Percentiles rank a stretch among this genome's conserved stretches.
Conservation (phyloP, 2,888 invertebrate species). For the Choristoneura rosaceana region DNA sequence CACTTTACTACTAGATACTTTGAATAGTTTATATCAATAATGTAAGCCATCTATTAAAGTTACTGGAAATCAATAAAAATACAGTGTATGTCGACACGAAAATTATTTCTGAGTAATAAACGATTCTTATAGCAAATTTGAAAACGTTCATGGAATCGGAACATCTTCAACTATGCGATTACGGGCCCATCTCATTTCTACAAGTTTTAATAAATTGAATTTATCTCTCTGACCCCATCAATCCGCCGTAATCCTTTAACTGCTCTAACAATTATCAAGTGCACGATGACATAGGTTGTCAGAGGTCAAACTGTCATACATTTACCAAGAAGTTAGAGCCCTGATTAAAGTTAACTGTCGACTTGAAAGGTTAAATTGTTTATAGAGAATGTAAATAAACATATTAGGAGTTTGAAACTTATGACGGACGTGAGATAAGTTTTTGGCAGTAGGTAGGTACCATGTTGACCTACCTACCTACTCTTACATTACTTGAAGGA, state of each 20-base stretch:
- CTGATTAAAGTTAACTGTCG: not conserved
- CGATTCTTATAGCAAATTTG: not conserved
- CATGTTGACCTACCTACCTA: too few species aligned
- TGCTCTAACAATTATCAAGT: conserved; percentile 30
- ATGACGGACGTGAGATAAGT: not conserved
- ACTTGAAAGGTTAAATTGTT: not conserved
- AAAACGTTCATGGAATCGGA: not conserved
- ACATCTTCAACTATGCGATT: not conserved
- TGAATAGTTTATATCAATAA: too few species aligned
- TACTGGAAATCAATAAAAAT: too few species aligned
- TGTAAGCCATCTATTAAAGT: too few species aligned
- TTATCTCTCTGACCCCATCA: not conserved
- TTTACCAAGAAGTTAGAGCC: not conserved
- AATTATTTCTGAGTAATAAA: too few species aligned
- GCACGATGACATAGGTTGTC: conserved; percentile 16
- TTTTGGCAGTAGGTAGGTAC: not conserved
- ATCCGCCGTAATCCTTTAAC: not conserved
- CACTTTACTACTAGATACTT: too few species aligned
- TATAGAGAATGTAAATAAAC: not conserved
- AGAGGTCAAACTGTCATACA: not conserved
- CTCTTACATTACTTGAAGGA: too few species aligned
- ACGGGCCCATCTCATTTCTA: not conserved
- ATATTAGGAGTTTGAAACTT: not conserved
- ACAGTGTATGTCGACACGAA: too few species aligned
- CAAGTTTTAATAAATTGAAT: not conserved